Evolutionary conservation across 2,888 invertebrate genomes (phyloP).

Genomic region (Merodon equestris): DNA sequence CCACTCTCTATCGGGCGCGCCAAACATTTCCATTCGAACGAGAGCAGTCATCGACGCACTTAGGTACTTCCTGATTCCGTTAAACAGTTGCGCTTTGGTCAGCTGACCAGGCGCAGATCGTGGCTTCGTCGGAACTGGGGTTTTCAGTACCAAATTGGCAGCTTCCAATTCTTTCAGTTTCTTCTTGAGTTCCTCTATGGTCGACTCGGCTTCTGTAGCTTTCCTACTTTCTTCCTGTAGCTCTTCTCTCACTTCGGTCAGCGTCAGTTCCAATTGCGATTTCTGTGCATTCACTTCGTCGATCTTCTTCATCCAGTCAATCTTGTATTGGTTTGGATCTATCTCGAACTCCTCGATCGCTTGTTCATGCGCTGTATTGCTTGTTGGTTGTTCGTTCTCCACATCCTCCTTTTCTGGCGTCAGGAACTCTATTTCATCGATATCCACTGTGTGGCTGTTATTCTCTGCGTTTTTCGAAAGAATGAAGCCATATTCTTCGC

Average conservation of each 20-base stretch:
- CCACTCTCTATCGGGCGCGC: constrained; percentile 75
- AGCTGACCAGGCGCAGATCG: constrained; percentile 12
- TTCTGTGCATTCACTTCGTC: neutral
- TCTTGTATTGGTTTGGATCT: neutral
- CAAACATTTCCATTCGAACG: constrained; percentile 79
- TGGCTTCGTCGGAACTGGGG: neutral
- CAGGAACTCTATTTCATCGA: neutral
- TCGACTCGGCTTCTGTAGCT: neutral
- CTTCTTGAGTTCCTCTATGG: constrained; percentile 8
- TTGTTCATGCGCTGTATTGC: neutral
- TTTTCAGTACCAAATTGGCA: neutral
- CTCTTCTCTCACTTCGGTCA: constrained; percentile 9
- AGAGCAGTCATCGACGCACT: constrained; percentile 76
- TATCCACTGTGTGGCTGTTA: neutral
- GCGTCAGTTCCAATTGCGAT: constrained; percentile 1
- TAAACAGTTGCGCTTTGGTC: constrained; percentile 76
- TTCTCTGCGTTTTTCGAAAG: neutral
- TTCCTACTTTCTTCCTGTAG: constrained; percentile 13
- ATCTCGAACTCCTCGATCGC: constrained; percentile 20
- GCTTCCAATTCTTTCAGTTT: constrained; percentile 6
- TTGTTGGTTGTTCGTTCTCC: neutral
- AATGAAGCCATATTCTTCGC: neutral
- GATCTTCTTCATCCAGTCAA: neutral
- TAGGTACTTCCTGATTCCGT: constrained; percentile 77
- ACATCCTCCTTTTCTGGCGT: neutral